Percentiles rank a stretch among this genome's conserved stretches.
phyloP scores from a whole-genome alignment of 2,888 invertebrate genomes.

The Calameuta idolon region DNA sequence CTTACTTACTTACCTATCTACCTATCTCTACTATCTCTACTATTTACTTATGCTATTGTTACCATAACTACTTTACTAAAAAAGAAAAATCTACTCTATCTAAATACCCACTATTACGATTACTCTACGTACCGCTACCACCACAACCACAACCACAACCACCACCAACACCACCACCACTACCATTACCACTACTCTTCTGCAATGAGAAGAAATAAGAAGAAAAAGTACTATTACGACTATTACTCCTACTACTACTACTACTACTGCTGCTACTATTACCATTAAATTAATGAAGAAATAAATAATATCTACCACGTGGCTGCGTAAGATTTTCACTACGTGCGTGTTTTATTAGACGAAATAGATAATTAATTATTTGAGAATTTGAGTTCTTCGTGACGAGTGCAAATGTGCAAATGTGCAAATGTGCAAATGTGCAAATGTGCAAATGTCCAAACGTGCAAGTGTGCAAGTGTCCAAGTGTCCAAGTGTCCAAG shows the following conservation, averaged over 20 bases:
- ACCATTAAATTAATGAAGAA: too few relatives aligned
- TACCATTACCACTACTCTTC: slow-evolving; percentile 7
- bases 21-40: slow-evolving; percentile 23
- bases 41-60: slow-evolving; percentile 21
- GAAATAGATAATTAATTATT: too few relatives aligned
- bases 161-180: slow-evolving; percentile 23
- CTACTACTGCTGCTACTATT: not conserved
- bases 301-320: too few relatives aligned
- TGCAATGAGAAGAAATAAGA: not conserved
- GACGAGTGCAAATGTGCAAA: not conserved
- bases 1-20: not conserved
- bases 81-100: slow-evolving; percentile 26
- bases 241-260: slow-evolving; percentile 18
- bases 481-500: slow-evolving; percentile 10
- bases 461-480: not conserved
- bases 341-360: too few relatives aligned
- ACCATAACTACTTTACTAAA: slow-evolving; percentile 14
- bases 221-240: slow-evolving; percentile 13
- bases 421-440: not conserved
- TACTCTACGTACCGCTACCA: slow-evolving; percentile 23
- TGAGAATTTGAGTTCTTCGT: not conserved
- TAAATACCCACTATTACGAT: slow-evolving; percentile 21
- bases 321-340: too few relatives aligned
- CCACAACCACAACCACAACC: slow-evolving; percentile 29
- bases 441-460: not conserved